Percentiles rank a stretch among this genome's conserved stretches.
These are phyloP conservation scores for Mizuhopecten yessoensis DNA, from an alignment of 1,140 invertebrate species.

Conservation along the genomic window DNA sequence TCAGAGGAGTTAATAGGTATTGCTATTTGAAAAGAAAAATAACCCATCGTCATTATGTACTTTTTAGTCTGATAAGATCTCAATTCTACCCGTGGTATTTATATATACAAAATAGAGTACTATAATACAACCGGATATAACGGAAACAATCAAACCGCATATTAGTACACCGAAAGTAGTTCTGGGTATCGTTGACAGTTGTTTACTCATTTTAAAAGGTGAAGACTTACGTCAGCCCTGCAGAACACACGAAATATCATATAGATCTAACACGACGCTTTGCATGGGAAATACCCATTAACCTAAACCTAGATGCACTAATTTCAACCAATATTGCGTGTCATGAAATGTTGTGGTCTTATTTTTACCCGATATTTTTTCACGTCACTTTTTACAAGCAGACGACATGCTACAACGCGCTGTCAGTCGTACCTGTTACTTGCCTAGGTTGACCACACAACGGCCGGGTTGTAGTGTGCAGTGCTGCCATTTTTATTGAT, in stretches of 20 bases:
- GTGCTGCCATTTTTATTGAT: not conserved
- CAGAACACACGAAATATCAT: not conserved
- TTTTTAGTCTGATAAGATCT: not conserved
- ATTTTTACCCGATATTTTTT: not conserved
- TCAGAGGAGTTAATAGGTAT: not conserved
- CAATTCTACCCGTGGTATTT: not conserved
- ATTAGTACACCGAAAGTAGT: constrained; percentile 15
- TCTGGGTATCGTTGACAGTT: not conserved
- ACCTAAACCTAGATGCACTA: not conserved
- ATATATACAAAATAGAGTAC: not conserved
- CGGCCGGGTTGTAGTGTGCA: not conserved
- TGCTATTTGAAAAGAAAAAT: not conserved
- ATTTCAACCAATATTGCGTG: not conserved
- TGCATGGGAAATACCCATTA: constrained; percentile 16
- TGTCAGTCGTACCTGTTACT: not conserved
- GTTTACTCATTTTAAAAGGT: not conserved
- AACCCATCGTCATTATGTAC: not conserved
- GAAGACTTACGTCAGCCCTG: not conserved
- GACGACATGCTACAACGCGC: not conserved
- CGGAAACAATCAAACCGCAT: not conserved
- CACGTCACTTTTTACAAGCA: not conserved
- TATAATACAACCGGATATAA: not conserved
- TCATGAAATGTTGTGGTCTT: not conserved
- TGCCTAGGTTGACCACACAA: not conserved
- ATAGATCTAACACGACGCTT: not conserved